Conservation (phyloP, 2,888 invertebrate species). For the Thalpophila matura region DNA sequence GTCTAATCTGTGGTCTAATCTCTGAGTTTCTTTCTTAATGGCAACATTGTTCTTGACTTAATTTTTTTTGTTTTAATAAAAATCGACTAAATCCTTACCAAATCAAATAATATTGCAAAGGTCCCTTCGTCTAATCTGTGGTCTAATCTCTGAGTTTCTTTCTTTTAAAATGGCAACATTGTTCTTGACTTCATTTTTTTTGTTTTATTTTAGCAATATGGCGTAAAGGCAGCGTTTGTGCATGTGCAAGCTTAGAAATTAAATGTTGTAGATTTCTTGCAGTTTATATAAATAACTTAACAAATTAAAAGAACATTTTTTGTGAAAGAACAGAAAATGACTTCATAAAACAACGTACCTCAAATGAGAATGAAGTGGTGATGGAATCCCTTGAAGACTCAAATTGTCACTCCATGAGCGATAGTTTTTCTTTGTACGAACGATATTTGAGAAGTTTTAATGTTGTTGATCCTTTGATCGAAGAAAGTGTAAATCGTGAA, state of each 20-base stretch:
- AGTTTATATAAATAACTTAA: conserved; percentile 7
- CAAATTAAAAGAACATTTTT: neutral
- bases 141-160: too few relatives aligned
- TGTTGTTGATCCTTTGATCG: conserved; percentile 77
- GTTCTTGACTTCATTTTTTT: neutral
- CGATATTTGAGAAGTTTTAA: conserved; percentile 87
- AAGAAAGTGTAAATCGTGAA: conserved; percentile 67
- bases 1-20: too few relatives aligned
- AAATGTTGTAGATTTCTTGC: conserved; percentile 1
- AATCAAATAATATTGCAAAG: too few relatives aligned
- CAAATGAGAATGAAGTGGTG: conserved; percentile 76
- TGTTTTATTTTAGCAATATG: conserved; percentile 36
- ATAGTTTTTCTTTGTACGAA: conserved; percentile 87
- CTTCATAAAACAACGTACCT: conserved; percentile 23
- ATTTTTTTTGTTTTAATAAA: too few relatives aligned
- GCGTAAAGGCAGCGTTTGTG: conserved; percentile 53
- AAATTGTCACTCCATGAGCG: conserved; percentile 86
- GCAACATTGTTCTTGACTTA: too few relatives aligned
- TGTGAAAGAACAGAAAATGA: conserved; percentile 19
- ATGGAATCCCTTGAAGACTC: conserved; percentile 88
- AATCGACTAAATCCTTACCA: too few relatives aligned
- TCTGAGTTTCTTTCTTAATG: too few relatives aligned
- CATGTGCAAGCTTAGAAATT: conserved; percentile 18
- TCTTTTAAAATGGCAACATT: neutral
- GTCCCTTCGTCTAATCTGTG: too few relatives aligned